Conservation (phyloP, 2,888 invertebrate species). For the Cecidostiba fungosa region DNA sequence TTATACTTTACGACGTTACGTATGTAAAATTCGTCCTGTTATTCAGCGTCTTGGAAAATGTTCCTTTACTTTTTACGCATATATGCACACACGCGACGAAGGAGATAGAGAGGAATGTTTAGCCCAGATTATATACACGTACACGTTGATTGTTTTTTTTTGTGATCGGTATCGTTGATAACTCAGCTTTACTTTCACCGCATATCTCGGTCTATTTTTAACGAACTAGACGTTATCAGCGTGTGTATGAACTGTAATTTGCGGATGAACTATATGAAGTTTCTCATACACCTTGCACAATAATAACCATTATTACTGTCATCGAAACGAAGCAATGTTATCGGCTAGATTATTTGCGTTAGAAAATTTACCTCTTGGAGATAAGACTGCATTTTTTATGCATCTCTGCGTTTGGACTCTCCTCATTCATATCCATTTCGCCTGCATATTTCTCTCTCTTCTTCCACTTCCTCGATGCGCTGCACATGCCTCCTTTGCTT, state of each 20-base stretch:
- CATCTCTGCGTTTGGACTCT: conserved; percentile 12
- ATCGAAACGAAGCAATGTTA: background rate
- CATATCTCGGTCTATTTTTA: background rate
- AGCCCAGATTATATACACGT: background rate
- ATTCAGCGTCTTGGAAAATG: background rate
- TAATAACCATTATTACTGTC: background rate
- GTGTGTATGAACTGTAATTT: background rate
- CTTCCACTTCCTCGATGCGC: background rate
- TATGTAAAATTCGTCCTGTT: background rate
- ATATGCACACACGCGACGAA: no score
- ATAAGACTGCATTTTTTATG: conserved; percentile 19
- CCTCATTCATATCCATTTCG: conserved; percentile 20
- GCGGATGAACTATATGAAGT: background rate
- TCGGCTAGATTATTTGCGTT: background rate
- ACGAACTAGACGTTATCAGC: background rate
- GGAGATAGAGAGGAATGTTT: background rate
- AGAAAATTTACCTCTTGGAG: background rate
- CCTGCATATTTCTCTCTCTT: conserved; percentile 27
- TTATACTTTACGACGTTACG: conserved; percentile 20
- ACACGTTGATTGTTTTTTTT: background rate
- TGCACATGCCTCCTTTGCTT: conserved; percentile 8
- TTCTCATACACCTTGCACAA: background rate
- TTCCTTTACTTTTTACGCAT: background rate
- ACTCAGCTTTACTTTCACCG: background rate
- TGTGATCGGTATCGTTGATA: background rate